phyloP scores from a whole-genome alignment of 53 echinoderm and acorn worm genomes.

The Glandiceps talaboti region DNA sequence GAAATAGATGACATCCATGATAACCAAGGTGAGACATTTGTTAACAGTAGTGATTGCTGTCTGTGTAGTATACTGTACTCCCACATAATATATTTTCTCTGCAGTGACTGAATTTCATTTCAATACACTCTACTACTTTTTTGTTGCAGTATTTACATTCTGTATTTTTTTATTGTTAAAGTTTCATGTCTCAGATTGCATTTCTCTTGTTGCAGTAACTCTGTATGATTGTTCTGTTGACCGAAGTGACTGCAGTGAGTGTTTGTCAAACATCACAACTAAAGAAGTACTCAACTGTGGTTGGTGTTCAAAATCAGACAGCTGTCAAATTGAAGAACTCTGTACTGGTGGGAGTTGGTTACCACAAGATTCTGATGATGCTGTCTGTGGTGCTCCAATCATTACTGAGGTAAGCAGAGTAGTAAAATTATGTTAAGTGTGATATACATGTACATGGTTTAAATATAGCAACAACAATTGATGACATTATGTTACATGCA shows the following conservation, averaged over 20 bases:
- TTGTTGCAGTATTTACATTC: too few relatives aligned
- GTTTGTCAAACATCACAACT: conserved; percentile 26
- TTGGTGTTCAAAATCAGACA: conserved; percentile 31
- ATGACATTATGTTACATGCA: too few relatives aligned
- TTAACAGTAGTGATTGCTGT: too few relatives aligned
- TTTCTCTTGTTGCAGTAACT: conserved; percentile 25
- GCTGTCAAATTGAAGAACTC: not conserved
- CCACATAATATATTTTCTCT: not conserved
- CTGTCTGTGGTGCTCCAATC: not conserved
- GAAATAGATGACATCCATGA: conserved; percentile 23
- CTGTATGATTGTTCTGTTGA: conserved; percentile 73
- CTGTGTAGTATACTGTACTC: too few relatives aligned
- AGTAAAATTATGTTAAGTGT: too few relatives aligned
- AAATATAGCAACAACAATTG: too few relatives aligned
- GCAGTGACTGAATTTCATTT: not conserved
- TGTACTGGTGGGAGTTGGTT: not conserved
- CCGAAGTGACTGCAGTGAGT: conserved; percentile 74
- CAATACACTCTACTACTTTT: not conserved
- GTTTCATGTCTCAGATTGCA: not conserved
- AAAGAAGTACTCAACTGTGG: conserved; percentile 36
- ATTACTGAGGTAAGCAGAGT: conserved; percentile 3
- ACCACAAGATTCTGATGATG: not conserved
- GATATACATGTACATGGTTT: too few relatives aligned
- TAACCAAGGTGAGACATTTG: conserved; percentile 23
- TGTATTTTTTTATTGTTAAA: not conserved